A percentile compares a stretch with the other conserved stretches of the same genome.
Conservation (phyloP, 2,888 invertebrate genomes). For the Macaria liturata region DNA sequence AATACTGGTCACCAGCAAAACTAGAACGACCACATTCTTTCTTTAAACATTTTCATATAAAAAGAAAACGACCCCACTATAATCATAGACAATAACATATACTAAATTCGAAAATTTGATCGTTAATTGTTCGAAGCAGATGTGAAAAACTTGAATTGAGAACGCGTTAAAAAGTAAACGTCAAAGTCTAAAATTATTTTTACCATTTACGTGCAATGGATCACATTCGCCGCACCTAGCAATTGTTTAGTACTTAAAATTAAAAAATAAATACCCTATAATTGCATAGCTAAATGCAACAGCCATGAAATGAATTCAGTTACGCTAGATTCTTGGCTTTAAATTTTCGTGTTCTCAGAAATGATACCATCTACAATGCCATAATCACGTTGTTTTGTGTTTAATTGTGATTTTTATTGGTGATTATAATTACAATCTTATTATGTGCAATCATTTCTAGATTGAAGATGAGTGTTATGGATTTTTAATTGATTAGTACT, state of each 20-base stretch:
- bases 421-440: slow-evolving; percentile 16
- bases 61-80: too few species aligned
- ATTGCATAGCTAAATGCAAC: slow-evolving; percentile 56
- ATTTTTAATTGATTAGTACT: slow-evolving; percentile 3
- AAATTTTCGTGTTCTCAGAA: slow-evolving; percentile 34
- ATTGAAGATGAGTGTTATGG: slow-evolving; percentile 1
- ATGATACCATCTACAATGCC: slow-evolving; percentile 11
- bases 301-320: slow-evolving; percentile 65
- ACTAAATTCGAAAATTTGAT: too few species aligned
- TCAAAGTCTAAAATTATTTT: slow-evolving; percentile 43
- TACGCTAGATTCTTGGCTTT: slow-evolving; percentile 30
- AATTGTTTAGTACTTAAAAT: slow-evolving; percentile 54
- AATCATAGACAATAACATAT: too few species aligned
- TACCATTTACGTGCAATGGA: slow-evolving; percentile 45
- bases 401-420: slow-evolving; percentile 26
- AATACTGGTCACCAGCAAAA: too few species aligned
- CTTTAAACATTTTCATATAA: too few species aligned
- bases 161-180: slow-evolving; percentile 15
- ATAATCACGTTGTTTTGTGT: slow-evolving; percentile 24
- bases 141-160: too few species aligned
- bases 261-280: slow-evolving; percentile 50
- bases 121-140: too few species aligned
- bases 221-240: slow-evolving; percentile 29
- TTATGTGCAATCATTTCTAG: slow-evolving; percentile 4
- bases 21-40: too few species aligned